Evolutionary conservation across 2,888 invertebrate species (phyloP).

Genomic region (Macrosoma leucophasiata): DNA sequence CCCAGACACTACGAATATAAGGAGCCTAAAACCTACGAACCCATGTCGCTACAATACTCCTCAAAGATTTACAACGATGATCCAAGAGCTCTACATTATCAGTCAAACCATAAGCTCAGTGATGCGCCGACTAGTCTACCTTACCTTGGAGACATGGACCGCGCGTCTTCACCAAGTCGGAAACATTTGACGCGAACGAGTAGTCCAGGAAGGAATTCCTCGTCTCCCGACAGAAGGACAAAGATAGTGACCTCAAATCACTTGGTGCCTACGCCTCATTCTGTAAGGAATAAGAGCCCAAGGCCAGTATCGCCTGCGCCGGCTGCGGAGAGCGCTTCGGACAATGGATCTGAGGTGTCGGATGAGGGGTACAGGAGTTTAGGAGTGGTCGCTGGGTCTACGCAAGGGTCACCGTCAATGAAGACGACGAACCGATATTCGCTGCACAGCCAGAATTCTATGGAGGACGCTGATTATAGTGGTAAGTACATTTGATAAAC

Average conservation of each 20-base stretch:
- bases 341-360: slow-evolving; percentile 89
- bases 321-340: slow-evolving; percentile 78
- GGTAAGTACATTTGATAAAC: slow-evolving; percentile 75
- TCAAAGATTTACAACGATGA: slow-evolving; percentile 43
- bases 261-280: slow-evolving; percentile 68
- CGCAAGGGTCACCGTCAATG: slow-evolving; percentile 61
- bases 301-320: slow-evolving; percentile 74
- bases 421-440: slow-evolving; percentile 79
- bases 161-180: slow-evolving; percentile 55
- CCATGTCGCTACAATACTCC: slow-evolving; percentile 52
- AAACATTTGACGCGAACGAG: slow-evolving; percentile 44
- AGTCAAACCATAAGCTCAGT: slow-evolving; percentile 47
- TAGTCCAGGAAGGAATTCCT: slow-evolving; percentile 58
- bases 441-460: slow-evolving; percentile 82
- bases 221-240: slow-evolving; percentile 60
- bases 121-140: slow-evolving; percentile 58
- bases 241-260: slow-evolving; percentile 58
- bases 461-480: slow-evolving; percentile 82
- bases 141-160: slow-evolving; percentile 54
- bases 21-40: slow-evolving; percentile 43
- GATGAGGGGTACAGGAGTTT: slow-evolving; percentile 90
- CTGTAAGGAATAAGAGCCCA: slow-evolving; percentile 58
- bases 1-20: slow-evolving; percentile 28
- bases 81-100: slow-evolving; percentile 47
- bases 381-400: slow-evolving; percentile 77